Conservation (phyloP, 2,113 vertebrate genomes). For the Antechinus stuartii region DNA sequence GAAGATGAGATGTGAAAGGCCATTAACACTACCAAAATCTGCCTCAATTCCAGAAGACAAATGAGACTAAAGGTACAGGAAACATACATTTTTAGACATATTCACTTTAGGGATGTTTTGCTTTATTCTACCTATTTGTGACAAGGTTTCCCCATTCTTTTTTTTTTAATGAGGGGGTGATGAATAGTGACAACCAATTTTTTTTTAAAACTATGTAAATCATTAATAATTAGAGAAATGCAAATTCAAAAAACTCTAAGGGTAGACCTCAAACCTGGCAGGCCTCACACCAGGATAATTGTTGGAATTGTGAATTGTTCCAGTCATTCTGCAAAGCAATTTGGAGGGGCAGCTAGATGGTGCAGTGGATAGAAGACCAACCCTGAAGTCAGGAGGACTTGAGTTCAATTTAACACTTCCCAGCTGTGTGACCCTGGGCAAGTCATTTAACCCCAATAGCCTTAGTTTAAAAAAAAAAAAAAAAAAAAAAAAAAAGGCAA, state of each 20-base stretch:
- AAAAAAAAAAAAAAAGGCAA: background rate
- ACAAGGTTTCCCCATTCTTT: background rate
- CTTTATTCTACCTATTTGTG: background rate
- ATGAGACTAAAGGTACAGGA: background rate
- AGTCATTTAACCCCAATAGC: too few species aligned
- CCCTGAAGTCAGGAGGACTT: too few species aligned
- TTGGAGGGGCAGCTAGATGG: background rate
- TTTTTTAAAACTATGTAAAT: background rate
- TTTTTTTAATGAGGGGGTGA: background rate
- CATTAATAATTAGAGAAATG: background rate
- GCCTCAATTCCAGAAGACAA: background rate
- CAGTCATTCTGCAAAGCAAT: background rate
- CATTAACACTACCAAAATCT: background rate
- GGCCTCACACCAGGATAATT: background rate
- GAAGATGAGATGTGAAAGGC: background rate
- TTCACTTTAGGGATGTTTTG: background rate
- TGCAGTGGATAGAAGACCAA: too few species aligned
- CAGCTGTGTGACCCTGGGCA: too few species aligned
- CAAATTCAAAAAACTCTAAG: background rate
- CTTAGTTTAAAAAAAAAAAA: too few species aligned
- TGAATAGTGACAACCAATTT: background rate
- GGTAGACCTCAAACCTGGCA: background rate
- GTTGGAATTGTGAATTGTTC: background rate
- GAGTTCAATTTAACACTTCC: too few species aligned
- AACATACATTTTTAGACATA: background rate